A percentile compares a stretch with the other conserved stretches of the same genome.
phyloP scores from a whole-genome alignment of 2,888 invertebrate genomes.

The Ophion slaviceki region DNA sequence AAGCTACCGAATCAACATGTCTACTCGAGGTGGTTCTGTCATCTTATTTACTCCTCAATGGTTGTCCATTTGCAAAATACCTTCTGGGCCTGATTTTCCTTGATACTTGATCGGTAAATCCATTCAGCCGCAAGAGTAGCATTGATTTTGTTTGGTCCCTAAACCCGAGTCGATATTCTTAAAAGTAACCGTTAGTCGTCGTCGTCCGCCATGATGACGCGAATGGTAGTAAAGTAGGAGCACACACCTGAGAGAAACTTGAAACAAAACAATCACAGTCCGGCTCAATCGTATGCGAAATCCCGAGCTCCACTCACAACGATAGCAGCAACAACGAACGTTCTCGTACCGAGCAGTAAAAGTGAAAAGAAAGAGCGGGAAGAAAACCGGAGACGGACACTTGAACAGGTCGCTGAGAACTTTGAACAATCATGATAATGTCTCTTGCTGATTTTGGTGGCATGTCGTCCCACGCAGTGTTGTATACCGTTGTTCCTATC shows the following conservation, averaged over 20 bases:
- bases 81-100: background rate
- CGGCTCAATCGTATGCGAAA: background rate
- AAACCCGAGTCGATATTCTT: background rate
- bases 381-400: slow-evolving; percentile 52
- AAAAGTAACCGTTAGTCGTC: background rate
- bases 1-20: too few species aligned
- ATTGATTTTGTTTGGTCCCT: too few species aligned
- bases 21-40: too few species aligned
- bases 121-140: background rate
- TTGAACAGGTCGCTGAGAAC: slow-evolving; percentile 56
- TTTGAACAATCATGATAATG: slow-evolving; percentile 5
- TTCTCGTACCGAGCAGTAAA: slow-evolving; percentile 64
- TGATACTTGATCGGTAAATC: background rate
- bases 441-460: slow-evolving; percentile 6
- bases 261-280: background rate
- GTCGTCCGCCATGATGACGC: background rate
- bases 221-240: slow-evolving; percentile 39
- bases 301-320: background rate
- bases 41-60: background rate
- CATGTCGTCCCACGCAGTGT: slow-evolving; percentile 6
- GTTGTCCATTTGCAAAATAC: background rate
- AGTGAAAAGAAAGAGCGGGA: slow-evolving; percentile 63
- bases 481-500: slow-evolving; percentile 16
- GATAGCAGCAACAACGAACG: background rate
- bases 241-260: slow-evolving; percentile 21